Percentiles rank a stretch among this genome's conserved stretches.
Conservation (phyloP, 2,113 vertebrate genomes). For the Pyxicephalus adspersus region DNA sequence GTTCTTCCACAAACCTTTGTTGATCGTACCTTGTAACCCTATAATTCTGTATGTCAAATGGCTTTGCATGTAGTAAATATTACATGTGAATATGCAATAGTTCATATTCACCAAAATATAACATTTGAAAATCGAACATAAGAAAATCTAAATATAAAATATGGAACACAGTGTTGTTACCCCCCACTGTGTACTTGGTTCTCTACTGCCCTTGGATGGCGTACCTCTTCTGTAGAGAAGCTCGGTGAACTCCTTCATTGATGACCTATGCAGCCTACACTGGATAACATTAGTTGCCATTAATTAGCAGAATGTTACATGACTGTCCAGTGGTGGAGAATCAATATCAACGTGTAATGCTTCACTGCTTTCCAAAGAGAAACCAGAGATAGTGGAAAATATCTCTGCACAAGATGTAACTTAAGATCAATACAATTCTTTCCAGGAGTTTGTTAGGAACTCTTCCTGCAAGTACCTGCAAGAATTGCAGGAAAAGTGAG, state of each 20-base stretch:
- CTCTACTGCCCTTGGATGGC: neutral
- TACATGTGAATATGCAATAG: too few relatives aligned
- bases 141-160: too few relatives aligned
- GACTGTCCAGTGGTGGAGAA: neutral
- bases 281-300: constrained; percentile 1
- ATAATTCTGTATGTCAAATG: too few relatives aligned
- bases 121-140: too few relatives aligned
- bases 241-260: neutral
- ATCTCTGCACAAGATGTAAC: neutral
- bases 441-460: too few relatives aligned
- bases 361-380: neutral
- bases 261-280: neutral
- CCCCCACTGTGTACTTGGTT: neutral
- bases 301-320: constrained; percentile 9
- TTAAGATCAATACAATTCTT: neutral
- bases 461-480: too few relatives aligned
- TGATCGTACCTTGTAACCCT: too few relatives aligned
- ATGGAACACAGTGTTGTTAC: neutral
- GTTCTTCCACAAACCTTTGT: too few relatives aligned
- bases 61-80: too few relatives aligned
- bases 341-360: neutral
- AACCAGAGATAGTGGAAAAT: neutral
- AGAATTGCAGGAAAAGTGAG: too few relatives aligned
- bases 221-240: neutral
- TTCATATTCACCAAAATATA: too few relatives aligned